These are phyloP conservation scores for Hylomyscus alleni DNA, from an alignment of 2,797 vertebrate species.

Conservation along the genomic window DNA sequence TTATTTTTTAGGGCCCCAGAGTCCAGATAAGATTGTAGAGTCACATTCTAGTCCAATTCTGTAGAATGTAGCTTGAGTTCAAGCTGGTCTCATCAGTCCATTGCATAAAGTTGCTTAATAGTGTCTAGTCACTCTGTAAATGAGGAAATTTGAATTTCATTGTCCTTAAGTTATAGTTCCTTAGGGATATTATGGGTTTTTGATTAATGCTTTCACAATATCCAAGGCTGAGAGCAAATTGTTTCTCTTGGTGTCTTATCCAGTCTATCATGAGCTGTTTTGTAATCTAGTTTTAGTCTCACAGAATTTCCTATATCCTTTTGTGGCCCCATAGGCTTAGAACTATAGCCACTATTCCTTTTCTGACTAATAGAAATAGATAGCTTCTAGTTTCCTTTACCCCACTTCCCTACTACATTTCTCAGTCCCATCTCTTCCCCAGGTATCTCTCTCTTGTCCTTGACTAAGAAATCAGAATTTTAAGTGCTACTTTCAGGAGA, in stretches of 20 bases:
- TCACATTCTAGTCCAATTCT: background rate
- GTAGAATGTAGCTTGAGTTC: conserved; percentile 4
- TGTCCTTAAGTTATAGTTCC: conserved; percentile 43
- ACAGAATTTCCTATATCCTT: background rate
- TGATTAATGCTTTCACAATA: conserved; percentile 57
- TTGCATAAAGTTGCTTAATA: conserved; percentile 23
- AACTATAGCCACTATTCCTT: background rate
- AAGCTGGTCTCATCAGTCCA: conserved; percentile 4
- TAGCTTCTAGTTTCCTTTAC: background rate
- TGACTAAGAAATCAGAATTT: background rate
- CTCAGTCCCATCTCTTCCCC: background rate
- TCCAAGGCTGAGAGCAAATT: conserved; percentile 12
- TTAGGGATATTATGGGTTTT: background rate
- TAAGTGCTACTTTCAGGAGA: background rate
- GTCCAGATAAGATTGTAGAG: background rate
- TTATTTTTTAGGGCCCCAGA: background rate
- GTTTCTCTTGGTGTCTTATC: conserved; percentile 15
- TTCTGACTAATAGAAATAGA: background rate
- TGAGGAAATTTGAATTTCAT: conserved; percentile 18
- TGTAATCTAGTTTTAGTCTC: background rate
- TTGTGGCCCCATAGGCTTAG: background rate
- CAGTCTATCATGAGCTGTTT: background rate
- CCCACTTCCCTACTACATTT: background rate
- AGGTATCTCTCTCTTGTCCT: background rate
- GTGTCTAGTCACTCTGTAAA: background rate